Conservation (phyloP, 2,888 invertebrate genomes). For the Liposcelis brunnea region DNA sequence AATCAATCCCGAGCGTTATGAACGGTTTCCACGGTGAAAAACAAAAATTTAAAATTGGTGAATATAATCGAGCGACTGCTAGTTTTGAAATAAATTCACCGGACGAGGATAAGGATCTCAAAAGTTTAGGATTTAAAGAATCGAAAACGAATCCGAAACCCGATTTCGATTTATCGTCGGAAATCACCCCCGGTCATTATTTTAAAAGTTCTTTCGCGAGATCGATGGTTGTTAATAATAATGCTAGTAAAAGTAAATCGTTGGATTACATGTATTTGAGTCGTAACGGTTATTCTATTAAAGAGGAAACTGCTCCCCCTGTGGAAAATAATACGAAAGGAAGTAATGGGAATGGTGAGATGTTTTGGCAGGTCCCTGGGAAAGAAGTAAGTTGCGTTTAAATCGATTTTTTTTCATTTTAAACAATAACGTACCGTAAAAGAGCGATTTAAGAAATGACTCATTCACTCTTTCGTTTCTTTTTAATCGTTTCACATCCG, state of each 20-base stretch:
- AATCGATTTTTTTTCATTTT: no score
- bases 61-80: constrained; percentile 1
- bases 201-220: constrained; percentile 2
- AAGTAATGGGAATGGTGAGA: not conserved
- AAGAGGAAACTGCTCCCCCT: no score
- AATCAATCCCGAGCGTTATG: not conserved
- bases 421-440: no score
- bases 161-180: not conserved
- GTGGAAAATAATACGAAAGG: no score
- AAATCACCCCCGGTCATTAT: not conserved
- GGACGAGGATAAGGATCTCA: no score
- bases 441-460: no score
- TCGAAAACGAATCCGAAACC: not conserved
- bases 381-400: not conserved
- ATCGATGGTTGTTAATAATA: not conserved
- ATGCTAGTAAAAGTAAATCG: not conserved
- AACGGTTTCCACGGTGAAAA: not conserved
- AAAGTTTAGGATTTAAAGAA: no score
- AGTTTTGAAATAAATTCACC: not conserved
- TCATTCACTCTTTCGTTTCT: no score
- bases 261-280: not conserved
- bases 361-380: constrained; percentile 2
- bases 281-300: not conserved
- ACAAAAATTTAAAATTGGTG: not conserved
- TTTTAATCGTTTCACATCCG: no score